These are phyloP conservation scores for Leucophenga montana DNA, from an alignment of 2,888 invertebrate species.

Conservation along the genomic window DNA sequence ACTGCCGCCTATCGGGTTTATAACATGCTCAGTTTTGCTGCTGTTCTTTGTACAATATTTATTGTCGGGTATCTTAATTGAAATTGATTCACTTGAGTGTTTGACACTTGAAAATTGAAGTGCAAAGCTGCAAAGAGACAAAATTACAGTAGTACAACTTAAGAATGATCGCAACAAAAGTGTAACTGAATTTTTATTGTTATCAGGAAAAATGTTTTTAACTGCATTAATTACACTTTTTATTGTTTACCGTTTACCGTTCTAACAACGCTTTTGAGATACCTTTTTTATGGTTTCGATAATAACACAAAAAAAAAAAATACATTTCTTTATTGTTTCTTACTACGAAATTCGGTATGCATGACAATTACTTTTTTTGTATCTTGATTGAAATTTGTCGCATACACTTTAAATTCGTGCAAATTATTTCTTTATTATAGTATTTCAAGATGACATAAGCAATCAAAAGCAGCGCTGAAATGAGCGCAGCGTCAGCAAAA, in stretches of 20 bases:
- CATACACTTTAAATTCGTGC: not conserved
- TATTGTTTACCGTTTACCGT: not conserved
- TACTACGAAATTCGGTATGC: slow-evolving; percentile 2
- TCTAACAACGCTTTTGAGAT: not conserved
- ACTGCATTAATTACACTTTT: not conserved
- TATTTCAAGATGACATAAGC: slow-evolving; percentile 13
- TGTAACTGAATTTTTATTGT: not conserved
- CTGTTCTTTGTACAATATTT: not conserved
- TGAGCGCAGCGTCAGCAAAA: not conserved
- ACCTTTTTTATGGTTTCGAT: not conserved
- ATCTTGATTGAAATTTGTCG: slow-evolving; percentile 13
- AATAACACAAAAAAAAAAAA: not conserved
- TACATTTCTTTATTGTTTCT: slow-evolving; percentile 8
- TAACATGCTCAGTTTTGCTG: not conserved
- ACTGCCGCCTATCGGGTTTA: slow-evolving; percentile 4
- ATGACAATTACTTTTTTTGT: not conserved
- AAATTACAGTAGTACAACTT: slow-evolving; percentile 5
- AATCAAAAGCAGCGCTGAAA: not conserved
- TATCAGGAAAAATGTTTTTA: slow-evolving; percentile 2
- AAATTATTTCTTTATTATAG: not conserved
- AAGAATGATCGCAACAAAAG: not conserved
- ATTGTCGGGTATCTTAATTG: slow-evolving; percentile 56
- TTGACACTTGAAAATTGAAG: slow-evolving; percentile 31
- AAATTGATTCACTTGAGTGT: slow-evolving; percentile 54
- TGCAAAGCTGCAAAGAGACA: not conserved